phyloP scores from a whole-genome alignment of 1,140 invertebrate species.

The Bombyx mori region DNA sequence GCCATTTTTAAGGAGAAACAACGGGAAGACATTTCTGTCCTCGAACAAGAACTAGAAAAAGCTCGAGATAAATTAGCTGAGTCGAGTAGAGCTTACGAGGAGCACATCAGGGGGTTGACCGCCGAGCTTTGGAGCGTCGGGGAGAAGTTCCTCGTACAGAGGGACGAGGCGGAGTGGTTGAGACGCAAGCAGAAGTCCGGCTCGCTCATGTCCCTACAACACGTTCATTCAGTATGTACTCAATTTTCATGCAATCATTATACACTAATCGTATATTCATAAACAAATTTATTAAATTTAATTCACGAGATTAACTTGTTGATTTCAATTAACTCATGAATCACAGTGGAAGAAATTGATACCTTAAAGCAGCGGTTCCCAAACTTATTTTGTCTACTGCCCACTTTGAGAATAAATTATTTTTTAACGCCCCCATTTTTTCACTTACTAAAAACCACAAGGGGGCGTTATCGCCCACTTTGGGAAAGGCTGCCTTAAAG shows the following conservation, averaged over 20 bases:
- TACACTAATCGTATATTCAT: too few species aligned
- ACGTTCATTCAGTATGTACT: conserved; percentile 46
- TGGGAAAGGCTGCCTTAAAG: too few species aligned
- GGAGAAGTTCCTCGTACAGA: conserved; percentile 72
- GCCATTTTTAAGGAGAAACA: conserved; percentile 60
- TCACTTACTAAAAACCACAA: too few species aligned
- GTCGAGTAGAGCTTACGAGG: conserved; percentile 72
- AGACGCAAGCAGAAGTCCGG: conserved; percentile 40
- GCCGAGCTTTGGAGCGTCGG: conserved; percentile 73
- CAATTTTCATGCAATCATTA: neutral
- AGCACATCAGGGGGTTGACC: conserved; percentile 69
- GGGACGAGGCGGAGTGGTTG: conserved; percentile 70
- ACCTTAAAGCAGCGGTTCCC: too few species aligned
- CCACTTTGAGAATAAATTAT: too few species aligned
- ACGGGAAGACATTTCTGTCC: conserved; percentile 46
- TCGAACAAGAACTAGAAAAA: conserved; percentile 50
- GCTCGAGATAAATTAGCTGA: conserved; percentile 68
- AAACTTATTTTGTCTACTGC: too few species aligned
- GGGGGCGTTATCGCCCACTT: too few species aligned
- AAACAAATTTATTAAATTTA: too few species aligned
- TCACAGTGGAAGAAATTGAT: too few species aligned
- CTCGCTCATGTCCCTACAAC: conserved; percentile 58
- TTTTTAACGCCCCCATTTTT: too few species aligned
- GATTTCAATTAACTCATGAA: too few species aligned
- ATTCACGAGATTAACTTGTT: too few species aligned